These are phyloP conservation scores for Ctena decussata DNA, from an alignment of 2,888 invertebrate species.

Conservation along the genomic window DNA sequence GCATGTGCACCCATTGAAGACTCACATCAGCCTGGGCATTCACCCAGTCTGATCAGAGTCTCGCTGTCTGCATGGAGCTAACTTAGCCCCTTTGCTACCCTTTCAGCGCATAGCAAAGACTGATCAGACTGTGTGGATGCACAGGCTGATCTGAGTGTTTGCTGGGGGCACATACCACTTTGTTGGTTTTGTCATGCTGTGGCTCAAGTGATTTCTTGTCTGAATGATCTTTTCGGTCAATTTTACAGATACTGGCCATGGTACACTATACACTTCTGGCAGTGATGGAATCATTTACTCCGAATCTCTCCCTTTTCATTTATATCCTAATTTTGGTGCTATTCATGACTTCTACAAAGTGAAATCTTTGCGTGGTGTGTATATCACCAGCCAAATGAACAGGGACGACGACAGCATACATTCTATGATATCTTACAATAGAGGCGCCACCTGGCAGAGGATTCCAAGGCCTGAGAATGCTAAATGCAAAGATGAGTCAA, in stretches of 20 bases:
- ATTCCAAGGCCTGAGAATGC: conserved; percentile 75
- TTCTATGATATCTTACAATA: conserved; percentile 84
- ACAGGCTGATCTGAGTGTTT: no score
- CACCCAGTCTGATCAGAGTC: no score
- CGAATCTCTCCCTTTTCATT: conserved; percentile 83
- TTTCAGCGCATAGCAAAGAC: no score
- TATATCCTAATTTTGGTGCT: conserved; percentile 84
- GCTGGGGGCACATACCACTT: no score
- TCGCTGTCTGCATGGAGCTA: no score
- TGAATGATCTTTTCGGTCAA: no score
- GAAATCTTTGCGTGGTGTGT: conserved; percentile 83
- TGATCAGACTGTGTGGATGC: no score
- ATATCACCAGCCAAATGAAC: conserved; percentile 84
- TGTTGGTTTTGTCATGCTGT: no score
- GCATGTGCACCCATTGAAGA: no score
- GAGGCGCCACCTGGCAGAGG: conserved; percentile 84
- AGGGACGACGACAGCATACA: conserved; percentile 85
- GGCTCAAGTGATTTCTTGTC: no score
- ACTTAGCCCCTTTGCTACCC: no score
- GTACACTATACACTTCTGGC: conserved; percentile 85
- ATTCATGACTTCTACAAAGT: conserved; percentile 86
- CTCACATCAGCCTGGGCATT: no score
- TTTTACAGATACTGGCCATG: conserved; percentile 84
- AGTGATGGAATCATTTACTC: conserved; percentile 83
- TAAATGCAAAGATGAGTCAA: conserved; percentile 79